Evolutionary conservation across 1,140 invertebrate species (phyloP), one percentile per base, ranked within the genome.

Genomic region (Drosophila cardini): DNA sequence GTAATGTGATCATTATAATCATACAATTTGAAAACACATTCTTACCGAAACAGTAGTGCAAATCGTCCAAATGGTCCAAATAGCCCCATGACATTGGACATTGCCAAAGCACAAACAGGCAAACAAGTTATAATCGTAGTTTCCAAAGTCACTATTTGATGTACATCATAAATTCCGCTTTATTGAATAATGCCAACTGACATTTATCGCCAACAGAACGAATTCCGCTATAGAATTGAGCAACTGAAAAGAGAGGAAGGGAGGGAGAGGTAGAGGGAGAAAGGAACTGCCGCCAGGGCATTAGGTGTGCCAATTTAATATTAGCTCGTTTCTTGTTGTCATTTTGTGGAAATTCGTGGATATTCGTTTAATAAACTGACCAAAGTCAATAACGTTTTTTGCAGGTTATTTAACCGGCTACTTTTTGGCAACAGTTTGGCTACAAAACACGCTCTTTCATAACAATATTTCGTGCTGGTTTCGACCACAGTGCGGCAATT

Each of bases 1-100:
- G 50, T 40, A 62, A 69, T 71, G 46, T 57, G 78, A 85, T 85
- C 81, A 86, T 85, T 86, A 86, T 80, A 85, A 84, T 76, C 64
- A 48, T 67, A 63, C 76, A 70, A 85, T 77, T 80, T 84, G 64
- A 72, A 57, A 72, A 50, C 77, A 50, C 56, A 45, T 50, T 46
- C 52, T 50, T 53, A 65, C 48, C 38, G 45, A 69, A 71, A 45
- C 62, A 60, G 43, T 64, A 60, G 43, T 64, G 42, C 34, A 60
- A 4, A 38, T 38, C 8, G 8, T 36, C 10, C 7, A 2, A 67
- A 72, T 30, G 21, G 30, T 21, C 48, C 56, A 42, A 40, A 63
- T 34, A 32, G 68, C 48, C 76, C 15, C 50, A 69, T 48, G 43
- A 10, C 13, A 57, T 40, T 48, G 40, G 15, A 13, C 7, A 26